A percentile compares a stretch with the other conserved stretches of the same genome.
Conservation (phyloP, 2,888 invertebrate genomes). For the Pycnomerus fuliginosus region DNA sequence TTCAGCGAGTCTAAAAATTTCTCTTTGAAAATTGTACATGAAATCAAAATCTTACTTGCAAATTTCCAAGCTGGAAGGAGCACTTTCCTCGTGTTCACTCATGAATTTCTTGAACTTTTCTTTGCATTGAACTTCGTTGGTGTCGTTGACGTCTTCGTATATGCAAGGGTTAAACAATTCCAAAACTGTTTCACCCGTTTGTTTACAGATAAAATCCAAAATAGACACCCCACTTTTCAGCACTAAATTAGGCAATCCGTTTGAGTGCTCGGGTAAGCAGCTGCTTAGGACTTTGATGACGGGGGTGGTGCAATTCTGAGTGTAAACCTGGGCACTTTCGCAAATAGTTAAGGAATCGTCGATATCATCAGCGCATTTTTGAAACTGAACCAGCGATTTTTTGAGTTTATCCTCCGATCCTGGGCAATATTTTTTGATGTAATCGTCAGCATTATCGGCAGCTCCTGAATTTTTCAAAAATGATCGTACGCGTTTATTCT, state of each 20-base stretch:
- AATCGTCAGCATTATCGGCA: constrained; percentile 3
- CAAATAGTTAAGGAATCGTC: constrained; percentile 14
- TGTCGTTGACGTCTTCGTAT: no score
- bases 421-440: constrained; percentile 10
- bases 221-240: constrained; percentile 10
- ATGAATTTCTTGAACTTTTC: no score
- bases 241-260: constrained; percentile 10
- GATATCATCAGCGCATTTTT: constrained; percentile 7
- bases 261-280: constrained; percentile 8
- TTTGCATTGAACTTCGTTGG: no score
- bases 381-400: constrained; percentile 2
- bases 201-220: constrained; percentile 8
- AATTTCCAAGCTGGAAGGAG: background rate
- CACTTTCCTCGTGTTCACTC: background rate
- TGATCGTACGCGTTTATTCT: constrained; percentile 3
- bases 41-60: background rate
- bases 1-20: no score
- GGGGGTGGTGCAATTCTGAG: constrained; percentile 8
- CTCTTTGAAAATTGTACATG: no score
- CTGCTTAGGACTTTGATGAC: constrained; percentile 7
- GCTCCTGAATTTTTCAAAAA: constrained; percentile 1
- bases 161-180: background rate
- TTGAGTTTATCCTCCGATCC: constrained; percentile 9
- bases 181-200: constrained; percentile 11
- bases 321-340: constrained; percentile 2